Evolutionary conservation across 2,797 vertebrate genomes (phyloP).

Genomic region (Mormyrus proboscirostris): DNA sequence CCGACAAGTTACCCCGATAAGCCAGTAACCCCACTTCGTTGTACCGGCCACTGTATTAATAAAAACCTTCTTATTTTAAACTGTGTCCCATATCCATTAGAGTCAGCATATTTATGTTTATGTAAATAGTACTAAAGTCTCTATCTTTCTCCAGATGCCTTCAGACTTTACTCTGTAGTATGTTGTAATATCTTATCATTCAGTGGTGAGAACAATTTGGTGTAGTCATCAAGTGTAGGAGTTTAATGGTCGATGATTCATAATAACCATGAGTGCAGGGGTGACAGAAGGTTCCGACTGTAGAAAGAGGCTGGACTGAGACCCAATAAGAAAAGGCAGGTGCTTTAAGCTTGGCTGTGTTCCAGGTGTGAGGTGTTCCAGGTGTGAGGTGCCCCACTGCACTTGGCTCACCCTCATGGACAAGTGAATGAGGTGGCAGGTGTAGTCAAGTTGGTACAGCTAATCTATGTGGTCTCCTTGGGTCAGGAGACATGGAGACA

Average conservation of each 20-base stretch:
- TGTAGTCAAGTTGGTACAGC: background rate
- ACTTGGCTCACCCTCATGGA: background rate
- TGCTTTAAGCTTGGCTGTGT: background rate
- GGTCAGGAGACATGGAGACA: background rate
- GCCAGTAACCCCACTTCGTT: background rate
- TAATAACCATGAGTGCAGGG: background rate
- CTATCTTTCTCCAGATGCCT: background rate
- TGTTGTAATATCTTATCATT: slow-evolving; percentile 1
- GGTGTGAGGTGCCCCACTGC: background rate
- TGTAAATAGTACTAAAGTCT: background rate
- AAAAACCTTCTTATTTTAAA: background rate
- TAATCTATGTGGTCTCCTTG: background rate
- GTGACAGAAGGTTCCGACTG: background rate
- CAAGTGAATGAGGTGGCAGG: background rate
- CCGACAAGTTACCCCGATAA: background rate
- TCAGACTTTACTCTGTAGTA: background rate
- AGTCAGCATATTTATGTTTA: background rate
- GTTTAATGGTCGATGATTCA: background rate
- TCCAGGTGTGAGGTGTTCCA: background rate
- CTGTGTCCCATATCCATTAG: background rate
- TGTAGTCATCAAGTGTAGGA: background rate
- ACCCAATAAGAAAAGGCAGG: background rate
- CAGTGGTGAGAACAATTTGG: background rate
- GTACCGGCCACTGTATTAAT: background rate
- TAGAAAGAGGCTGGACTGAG: background rate